These are phyloP conservation scores for Oxyteleia sp. DNA, from an alignment of 2,888 invertebrate genomes.

Conservation along the genomic window DNA sequence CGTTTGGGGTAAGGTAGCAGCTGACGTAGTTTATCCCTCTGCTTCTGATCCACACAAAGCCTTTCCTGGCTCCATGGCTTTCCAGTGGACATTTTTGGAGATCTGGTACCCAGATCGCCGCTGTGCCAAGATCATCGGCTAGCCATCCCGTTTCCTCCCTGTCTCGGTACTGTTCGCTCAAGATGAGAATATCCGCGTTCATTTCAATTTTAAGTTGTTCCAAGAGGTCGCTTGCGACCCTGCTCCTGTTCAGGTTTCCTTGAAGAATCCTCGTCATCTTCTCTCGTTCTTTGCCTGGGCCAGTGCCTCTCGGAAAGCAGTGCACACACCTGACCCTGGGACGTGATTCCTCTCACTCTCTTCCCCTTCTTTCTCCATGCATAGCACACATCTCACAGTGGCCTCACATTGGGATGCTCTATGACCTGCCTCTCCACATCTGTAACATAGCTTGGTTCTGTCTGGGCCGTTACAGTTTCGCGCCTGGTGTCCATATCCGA, in stretches of 20 bases:
- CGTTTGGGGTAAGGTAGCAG: constrained; percentile 67
- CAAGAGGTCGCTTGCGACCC: constrained; percentile 60
- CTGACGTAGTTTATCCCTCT: constrained; percentile 32
- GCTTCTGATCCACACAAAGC: constrained; percentile 54
- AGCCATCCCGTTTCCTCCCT: too few species aligned
- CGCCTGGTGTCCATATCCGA: constrained; percentile 20
- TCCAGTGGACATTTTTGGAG: background rate
- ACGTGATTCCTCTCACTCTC: too few species aligned
- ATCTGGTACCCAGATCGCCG: constrained; percentile 57
- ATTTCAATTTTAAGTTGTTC: constrained; percentile 41
- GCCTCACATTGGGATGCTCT: too few species aligned
- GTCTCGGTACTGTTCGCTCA: constrained; percentile 42
- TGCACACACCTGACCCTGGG: constrained; percentile 51
- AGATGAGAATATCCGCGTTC: constrained; percentile 9
- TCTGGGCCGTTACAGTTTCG: constrained; percentile 1
- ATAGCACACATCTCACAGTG: too few species aligned
- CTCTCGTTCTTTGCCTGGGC: constrained; percentile 1
- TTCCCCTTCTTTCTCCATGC: too few species aligned
- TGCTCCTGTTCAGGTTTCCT: constrained; percentile 72
- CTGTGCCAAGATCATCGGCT: constrained; percentile 47
- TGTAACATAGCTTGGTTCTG: too few species aligned
- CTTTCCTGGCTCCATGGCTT: constrained; percentile 15
- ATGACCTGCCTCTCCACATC: too few species aligned
- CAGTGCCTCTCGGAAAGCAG: constrained; percentile 50
- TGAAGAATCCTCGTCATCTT: constrained; percentile 64